Evolutionary conservation across 2,888 invertebrate genomes (phyloP).

Genomic region (Apamea epomidion): DNA sequence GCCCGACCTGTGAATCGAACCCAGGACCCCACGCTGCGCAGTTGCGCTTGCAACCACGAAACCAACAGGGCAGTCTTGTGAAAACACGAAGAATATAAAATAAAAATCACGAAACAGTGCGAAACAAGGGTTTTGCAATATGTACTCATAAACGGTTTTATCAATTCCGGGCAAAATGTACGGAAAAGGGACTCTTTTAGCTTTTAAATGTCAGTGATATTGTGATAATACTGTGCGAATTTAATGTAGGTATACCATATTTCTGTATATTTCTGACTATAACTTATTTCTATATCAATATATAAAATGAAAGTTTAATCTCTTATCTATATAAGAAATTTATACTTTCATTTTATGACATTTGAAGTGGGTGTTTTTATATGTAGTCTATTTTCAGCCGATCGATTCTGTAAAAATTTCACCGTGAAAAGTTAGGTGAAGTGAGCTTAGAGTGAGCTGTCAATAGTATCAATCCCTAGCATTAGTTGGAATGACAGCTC

Average conservation of each 20-base stretch:
- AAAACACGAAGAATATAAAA: conserved; percentile 42
- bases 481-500: too few species aligned
- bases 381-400: neutral
- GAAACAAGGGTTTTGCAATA: conserved; percentile 51
- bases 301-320: too few species aligned
- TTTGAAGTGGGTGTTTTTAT: conserved; percentile 8
- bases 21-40: neutral
- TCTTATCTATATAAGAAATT: neutral
- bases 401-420: too few species aligned
- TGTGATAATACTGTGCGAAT: conserved; percentile 27
- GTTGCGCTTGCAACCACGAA: neutral
- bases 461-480: too few species aligned
- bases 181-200: conserved; percentile 30
- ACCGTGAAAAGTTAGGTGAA: too few species aligned
- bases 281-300: neutral
- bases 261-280: neutral
- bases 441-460: too few species aligned
- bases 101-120: conserved; percentile 33
- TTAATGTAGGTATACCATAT: conserved; percentile 28
- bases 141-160: conserved; percentile 43
- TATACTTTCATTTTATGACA: neutral
- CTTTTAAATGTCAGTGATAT: conserved; percentile 43
- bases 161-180: conserved; percentile 41
- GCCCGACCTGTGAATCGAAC: neutral
- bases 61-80: conserved; percentile 9